phyloP scores from a whole-genome alignment of 1,140 invertebrate species.

The Caenorhabditis inopinata region DNA sequence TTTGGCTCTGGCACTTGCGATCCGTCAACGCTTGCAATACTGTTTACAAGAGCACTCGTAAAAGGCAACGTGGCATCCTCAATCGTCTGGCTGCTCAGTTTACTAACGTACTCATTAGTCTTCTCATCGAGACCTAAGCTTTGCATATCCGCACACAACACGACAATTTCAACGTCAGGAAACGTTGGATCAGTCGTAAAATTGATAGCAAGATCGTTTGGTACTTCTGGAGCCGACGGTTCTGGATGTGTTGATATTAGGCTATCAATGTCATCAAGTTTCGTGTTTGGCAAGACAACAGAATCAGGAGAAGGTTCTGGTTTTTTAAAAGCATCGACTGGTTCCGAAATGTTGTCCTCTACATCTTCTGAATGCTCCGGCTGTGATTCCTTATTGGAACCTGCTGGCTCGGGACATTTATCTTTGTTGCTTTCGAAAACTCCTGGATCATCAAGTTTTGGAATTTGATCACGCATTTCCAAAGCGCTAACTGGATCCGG shows the following conservation, averaged over 20 bases:
- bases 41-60: background rate
- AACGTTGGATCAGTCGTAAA: background rate
- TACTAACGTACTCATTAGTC: background rate
- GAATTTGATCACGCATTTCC: background rate
- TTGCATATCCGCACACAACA: background rate
- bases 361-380: background rate
- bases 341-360: background rate
- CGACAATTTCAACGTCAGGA: background rate
- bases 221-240: background rate
- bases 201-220: background rate
- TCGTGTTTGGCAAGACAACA: background rate
- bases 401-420: too few relatives aligned
- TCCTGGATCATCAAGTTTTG: background rate
- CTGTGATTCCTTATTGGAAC: too few relatives aligned
- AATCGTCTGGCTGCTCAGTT: conserved; percentile 8
- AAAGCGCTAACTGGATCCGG: background rate
- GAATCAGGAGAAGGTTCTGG: background rate
- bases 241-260: background rate
- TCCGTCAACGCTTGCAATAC: background rate
- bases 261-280: background rate
- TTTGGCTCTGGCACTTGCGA: background rate
- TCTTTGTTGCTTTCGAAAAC: too few relatives aligned
- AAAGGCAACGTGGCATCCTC: background rate
- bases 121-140: background rate
- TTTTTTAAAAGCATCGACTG: background rate